A percentile compares a stretch with the other conserved stretches of the same genome.
These are phyloP conservation scores for Pangasius larnaudii DNA, from an alignment of 2,797 vertebrate species.

Conservation along the genomic window DNA sequence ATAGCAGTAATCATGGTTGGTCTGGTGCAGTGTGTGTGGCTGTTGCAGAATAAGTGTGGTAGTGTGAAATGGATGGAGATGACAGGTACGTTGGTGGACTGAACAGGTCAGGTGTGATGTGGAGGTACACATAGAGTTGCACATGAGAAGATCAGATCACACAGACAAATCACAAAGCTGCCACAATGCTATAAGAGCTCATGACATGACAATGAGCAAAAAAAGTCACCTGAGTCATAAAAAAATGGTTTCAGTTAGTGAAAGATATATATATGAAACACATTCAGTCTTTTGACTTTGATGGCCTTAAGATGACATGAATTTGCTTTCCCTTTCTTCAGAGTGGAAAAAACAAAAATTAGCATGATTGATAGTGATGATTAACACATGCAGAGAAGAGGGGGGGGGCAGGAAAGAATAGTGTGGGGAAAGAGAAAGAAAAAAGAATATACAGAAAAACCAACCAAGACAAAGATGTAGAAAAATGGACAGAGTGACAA, in stretches of 20 bases:
- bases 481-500: slow-evolving; percentile 60
- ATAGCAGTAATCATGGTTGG: slow-evolving; percentile 40
- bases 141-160: slow-evolving; percentile 67
- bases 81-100: slow-evolving; percentile 60
- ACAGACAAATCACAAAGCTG: slow-evolving; percentile 31
- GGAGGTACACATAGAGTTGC: slow-evolving; percentile 62
- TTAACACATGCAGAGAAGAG: slow-evolving; percentile 22
- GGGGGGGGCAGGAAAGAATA: slow-evolving; percentile 55
- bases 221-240: slow-evolving; percentile 31
- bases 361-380: slow-evolving; percentile 21
- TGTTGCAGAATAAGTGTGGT: slow-evolving; percentile 14
- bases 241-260: slow-evolving; percentile 4
- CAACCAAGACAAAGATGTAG: slow-evolving; percentile 68
- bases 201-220: slow-evolving; percentile 15
- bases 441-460: slow-evolving; percentile 11
- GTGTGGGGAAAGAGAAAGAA: slow-evolving; percentile 69
- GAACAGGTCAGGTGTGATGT: slow-evolving; percentile 69
- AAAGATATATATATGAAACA: background rate
- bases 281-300: slow-evolving; percentile 24
- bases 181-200: slow-evolving; percentile 26
- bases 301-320: slow-evolving; percentile 45
- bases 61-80: slow-evolving; percentile 31
- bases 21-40: slow-evolving; percentile 18
- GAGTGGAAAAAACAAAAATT: slow-evolving; percentile 29
- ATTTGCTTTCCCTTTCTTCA: slow-evolving; percentile 35